Base-by-base conservation (phyloP, 2,888 invertebrate genomes). In the Bembecia ichneumoniformis region DNA sequence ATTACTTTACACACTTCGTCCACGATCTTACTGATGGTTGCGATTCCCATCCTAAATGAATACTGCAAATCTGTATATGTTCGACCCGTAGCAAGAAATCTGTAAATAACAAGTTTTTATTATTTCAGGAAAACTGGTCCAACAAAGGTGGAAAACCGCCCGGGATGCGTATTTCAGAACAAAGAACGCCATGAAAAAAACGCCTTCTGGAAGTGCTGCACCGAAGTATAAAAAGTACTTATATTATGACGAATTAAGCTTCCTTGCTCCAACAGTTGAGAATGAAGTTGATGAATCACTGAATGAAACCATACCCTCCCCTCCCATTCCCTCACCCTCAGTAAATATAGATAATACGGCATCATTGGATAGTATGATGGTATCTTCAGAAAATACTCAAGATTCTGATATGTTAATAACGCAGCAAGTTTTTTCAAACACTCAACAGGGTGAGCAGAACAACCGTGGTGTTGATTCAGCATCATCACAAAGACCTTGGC, bases 1-100 rank as follows among this genome's bases (percentile, higher is more conserved):
- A 73, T 63, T 49, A 52, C 58, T 45, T 46, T 43, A 54, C 69
- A 70, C 44, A 69, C 64, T 55, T 66, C 60, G 20, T 53, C 51
- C 13, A 70, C 62, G 43, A 68, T 67, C 44, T 50, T 49, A 51
- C 54, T 49, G 45, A 73, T 64, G 48, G 69, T 72, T 50, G 63
- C 50, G 11, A 55, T 52, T 51, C 67, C 67, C 13, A 71, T 35
- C 49, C 64, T 53, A 53, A 58, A 70, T 34, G 49, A 50, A 50
- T 60, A 63, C 13, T 58, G 56, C 43, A 69, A 52, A 43, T 59
- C 57, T 47, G 56, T 55, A 50, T 58, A 60, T n/a, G 58, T 54
- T 35, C 53, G 57, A n/a, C 66, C 62, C 45, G 59, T 65, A 47
- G 62, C 62, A 47, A 66, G 51, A 54, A 55, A 65, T 53, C 65